These are phyloP conservation scores for Aradus depressus DNA, from an alignment of 2,888 invertebrate genomes.

Conservation along the genomic window DNA sequence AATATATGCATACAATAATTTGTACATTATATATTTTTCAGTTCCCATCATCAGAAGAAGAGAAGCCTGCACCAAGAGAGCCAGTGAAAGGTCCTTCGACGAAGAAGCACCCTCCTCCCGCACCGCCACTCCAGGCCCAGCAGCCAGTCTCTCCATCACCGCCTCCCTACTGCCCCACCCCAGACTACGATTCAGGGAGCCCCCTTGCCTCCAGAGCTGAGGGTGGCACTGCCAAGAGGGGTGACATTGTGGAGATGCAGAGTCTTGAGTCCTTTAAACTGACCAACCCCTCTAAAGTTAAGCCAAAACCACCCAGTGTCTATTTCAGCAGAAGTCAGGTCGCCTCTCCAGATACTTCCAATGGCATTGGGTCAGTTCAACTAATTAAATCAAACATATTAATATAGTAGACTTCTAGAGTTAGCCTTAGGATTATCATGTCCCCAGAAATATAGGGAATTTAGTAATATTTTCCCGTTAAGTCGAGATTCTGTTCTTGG, in stretches of 20 bases:
- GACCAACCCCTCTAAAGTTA: slow-evolving; percentile 49
- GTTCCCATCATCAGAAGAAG: slow-evolving; percentile 20
- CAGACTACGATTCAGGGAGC: slow-evolving; percentile 42
- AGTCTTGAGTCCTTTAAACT: slow-evolving; percentile 63
- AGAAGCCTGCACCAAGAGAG: slow-evolving; percentile 6
- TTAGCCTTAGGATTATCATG: too few species aligned
- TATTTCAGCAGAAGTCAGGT: slow-evolving; percentile 45
- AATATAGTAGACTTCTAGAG: too few species aligned
- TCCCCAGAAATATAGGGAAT: too few species aligned
- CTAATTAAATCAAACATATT: too few species aligned
- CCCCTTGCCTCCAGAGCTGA: slow-evolving; percentile 32
- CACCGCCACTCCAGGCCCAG: slow-evolving; percentile 35
- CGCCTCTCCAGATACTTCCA: slow-evolving; percentile 10
- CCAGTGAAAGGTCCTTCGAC: slow-evolving; percentile 6
- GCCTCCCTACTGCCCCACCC: slow-evolving; percentile 44
- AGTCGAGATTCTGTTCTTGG: too few species aligned
- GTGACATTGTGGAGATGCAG: slow-evolving; percentile 58
- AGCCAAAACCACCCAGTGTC: slow-evolving; percentile 55
- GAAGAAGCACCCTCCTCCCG: slow-evolving; percentile 29
- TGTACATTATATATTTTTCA: slow-evolving; percentile 12
- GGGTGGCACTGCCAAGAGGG: slow-evolving; percentile 38
- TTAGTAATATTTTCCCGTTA: too few species aligned
- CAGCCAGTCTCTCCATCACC: slow-evolving; percentile 41
- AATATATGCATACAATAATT: neutral
- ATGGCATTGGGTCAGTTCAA: slow-evolving; percentile 20